Conservation (phyloP, 53 echinoderm and acorn worm species). For the Apostichopus leukothele region DNA sequence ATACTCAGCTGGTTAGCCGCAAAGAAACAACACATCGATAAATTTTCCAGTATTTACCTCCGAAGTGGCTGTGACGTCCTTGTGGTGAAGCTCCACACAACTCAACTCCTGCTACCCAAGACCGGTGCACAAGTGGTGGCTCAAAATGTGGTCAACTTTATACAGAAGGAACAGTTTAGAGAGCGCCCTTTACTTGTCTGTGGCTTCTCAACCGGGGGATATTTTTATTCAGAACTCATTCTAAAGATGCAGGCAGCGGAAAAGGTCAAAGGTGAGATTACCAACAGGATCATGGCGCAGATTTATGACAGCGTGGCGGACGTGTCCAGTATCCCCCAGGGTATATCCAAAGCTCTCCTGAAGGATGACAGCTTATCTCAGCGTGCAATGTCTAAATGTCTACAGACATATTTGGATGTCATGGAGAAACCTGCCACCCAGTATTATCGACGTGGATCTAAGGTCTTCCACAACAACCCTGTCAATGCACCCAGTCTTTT, state of each 20-base stretch:
- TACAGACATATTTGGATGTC: constrained; percentile 58
- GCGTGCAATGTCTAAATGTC: constrained; percentile 55
- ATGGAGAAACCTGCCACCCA: constrained; percentile 60
- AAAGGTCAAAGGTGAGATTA: constrained; percentile 61
- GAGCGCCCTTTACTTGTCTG: constrained; percentile 77
- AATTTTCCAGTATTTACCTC: constrained; percentile 71
- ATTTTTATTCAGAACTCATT: constrained; percentile 81
- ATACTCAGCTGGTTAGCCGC: constrained; percentile 87
- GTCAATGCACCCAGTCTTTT: constrained; percentile 77
- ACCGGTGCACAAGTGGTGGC: constrained; percentile 78
- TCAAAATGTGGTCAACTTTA: constrained; percentile 69
- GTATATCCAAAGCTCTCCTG: constrained; percentile 60
- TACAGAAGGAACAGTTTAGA: constrained; percentile 63
- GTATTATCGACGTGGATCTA: constrained; percentile 67
- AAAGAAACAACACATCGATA: constrained; percentile 75
- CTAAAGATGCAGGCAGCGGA: constrained; percentile 67
- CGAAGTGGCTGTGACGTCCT: constrained; percentile 82
- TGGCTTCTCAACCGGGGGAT: constrained; percentile 86
- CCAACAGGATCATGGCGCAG: constrained; percentile 79
- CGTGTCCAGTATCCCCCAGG: constrained; percentile 60
- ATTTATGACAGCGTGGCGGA: constrained; percentile 92
- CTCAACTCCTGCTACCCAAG: constrained; percentile 74
- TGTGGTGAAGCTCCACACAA: constrained; percentile 58
- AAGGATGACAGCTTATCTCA: constrained; percentile 44
- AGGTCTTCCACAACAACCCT: constrained; percentile 72